Evolutionary conservation across 2,113 vertebrate species (phyloP), one percentile per base, ranked within the genome.

Genomic region (Thunnus maccoyii): DNA sequence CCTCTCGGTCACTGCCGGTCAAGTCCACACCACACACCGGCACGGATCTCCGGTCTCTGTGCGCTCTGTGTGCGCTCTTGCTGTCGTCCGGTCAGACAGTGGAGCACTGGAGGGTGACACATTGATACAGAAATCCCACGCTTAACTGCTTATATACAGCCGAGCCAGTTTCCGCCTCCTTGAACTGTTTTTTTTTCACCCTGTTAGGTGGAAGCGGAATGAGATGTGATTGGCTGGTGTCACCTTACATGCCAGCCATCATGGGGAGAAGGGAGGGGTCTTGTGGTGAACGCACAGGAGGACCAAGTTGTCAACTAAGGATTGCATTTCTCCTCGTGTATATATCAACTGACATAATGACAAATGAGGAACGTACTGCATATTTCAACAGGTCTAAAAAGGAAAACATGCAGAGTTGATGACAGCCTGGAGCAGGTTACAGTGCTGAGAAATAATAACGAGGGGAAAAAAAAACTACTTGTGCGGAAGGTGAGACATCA

Each of bases 161-260:
- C 60, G 56, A 15, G 22, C 3, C 36, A 57, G 72, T 64, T 82
- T 83, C 91, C 92, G 82, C 93, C 93, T 87, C 80, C 79, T 72
- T 36, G 48, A 20, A 15, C 75, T n/a, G 54, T 65, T 71, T 76
- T 36, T 72, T 36, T 41, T 41, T 41, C 27, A 15, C 54, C 13
- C 44, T 22, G 63, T 75, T 17, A 52, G 76, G 84, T 72, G 56
- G 65, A 86, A 87, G 91, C 93, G 93, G 88, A 94, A 89, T 79
- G 75, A 82, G 77, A 81, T 22, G 74, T 87, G 93, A 95, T 95
- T 96, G 95, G 95, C 86, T 86, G 78, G 68, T 89, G 85, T 88
- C 82, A 68, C 71, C 54, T 77, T 82, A 69, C 90, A 70, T 76
- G 58, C 16, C 55, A 52, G 70, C 79, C 75, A 72, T 73, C 80